These are phyloP conservation scores for Cranoglanis bouderius DNA, from an alignment of 2,113 vertebrate genomes.

Conservation along the genomic window DNA sequence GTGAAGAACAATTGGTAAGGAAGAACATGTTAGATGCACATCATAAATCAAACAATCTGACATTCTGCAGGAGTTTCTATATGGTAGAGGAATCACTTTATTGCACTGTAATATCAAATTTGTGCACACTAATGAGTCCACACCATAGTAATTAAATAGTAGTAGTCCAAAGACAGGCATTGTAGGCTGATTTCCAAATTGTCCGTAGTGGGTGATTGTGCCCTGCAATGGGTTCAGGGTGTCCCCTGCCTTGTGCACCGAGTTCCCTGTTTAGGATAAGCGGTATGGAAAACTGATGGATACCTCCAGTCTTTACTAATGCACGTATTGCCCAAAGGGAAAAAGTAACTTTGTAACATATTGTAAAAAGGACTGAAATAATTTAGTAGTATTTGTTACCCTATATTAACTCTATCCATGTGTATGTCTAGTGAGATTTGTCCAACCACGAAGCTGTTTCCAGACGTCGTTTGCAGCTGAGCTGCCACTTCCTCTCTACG, in stretches of 20 bases:
- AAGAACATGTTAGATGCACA: not conserved
- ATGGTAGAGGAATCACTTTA: not conserved
- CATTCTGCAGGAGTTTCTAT: not conserved
- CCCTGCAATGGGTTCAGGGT: too few relatives aligned
- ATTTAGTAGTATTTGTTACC: too few relatives aligned
- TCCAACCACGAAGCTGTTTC: constrained; percentile 35
- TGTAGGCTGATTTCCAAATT: too few relatives aligned
- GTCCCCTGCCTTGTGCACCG: too few relatives aligned
- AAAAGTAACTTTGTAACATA: not conserved
- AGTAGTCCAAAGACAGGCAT: too few relatives aligned
- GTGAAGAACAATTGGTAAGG: not conserved
- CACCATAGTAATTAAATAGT: not conserved
- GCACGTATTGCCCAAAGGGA: not conserved
- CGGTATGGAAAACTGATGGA: not conserved
- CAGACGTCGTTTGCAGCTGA: constrained; percentile 17
- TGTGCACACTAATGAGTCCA: not conserved
- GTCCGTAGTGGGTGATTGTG: too few relatives aligned
- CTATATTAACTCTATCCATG: not conserved
- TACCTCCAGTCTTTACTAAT: not conserved
- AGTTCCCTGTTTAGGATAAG: too few relatives aligned
- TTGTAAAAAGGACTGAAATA: not conserved
- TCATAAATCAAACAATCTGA: not conserved
- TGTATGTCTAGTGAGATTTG: constrained; percentile 5
- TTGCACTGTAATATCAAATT: not conserved
- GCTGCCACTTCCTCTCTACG: constrained; percentile 24